Conservation (phyloP, 1,140 invertebrate genomes). For the Pogonognathellus flavescens region DNA sequence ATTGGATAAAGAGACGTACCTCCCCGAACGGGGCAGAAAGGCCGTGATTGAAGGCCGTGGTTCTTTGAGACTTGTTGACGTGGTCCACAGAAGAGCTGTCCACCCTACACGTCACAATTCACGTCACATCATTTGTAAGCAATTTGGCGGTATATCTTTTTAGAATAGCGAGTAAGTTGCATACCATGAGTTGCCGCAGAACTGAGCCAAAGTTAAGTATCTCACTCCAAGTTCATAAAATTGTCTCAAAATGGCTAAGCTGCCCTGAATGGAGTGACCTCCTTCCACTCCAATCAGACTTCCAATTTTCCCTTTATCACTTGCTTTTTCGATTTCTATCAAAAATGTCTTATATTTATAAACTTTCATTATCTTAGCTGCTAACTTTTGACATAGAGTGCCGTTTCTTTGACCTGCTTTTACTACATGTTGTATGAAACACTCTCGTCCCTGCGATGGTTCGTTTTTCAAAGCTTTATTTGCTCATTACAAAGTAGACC, state of each 20-base stretch:
- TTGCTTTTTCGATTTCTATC: slow-evolving; percentile 71
- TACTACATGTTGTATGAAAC: no score
- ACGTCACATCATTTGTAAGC: neutral
- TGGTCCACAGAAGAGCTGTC: neutral
- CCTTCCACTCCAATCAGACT: slow-evolving; percentile 72
- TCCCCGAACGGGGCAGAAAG: neutral
- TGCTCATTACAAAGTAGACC: no score
- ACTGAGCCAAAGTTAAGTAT: slow-evolving; percentile 73
- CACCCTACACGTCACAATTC: slow-evolving; percentile 1
- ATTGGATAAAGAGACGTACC: neutral
- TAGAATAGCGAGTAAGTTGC: neutral
- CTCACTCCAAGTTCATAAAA: slow-evolving; percentile 72
- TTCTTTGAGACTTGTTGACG: neutral
- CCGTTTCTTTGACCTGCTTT: no score
- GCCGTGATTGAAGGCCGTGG: neutral
- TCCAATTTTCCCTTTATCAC: slow-evolving; percentile 70
- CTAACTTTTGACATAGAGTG: no score
- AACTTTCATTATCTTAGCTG: no score
- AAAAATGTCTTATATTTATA: slow-evolving; percentile 61
- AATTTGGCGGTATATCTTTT: neutral
- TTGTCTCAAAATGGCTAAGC: slow-evolving; percentile 71
- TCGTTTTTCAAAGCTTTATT: no score
- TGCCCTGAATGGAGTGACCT: slow-evolving; percentile 72
- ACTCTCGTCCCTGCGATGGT: no score
- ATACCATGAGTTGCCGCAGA: slow-evolving; percentile 73